A percentile compares a stretch with the other conserved stretches of the same genome.
These are phyloP conservation scores for Drosophila incognita DNA, from an alignment of 2,888 invertebrate genomes.

Conservation along the genomic window DNA sequence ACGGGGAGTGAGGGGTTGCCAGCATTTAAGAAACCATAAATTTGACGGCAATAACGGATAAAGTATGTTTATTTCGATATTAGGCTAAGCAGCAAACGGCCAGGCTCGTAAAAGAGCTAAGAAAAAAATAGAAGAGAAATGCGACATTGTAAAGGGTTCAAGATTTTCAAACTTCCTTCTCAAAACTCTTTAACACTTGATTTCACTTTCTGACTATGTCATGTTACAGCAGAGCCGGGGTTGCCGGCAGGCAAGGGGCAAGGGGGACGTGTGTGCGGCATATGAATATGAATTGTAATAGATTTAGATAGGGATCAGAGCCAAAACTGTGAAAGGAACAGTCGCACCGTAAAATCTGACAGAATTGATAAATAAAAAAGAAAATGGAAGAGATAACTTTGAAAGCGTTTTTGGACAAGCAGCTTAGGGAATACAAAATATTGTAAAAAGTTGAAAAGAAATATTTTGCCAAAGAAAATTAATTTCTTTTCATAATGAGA, in stretches of 20 bases:
- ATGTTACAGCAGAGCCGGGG: slow-evolving; percentile 8
- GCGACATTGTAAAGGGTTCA: slow-evolving; percentile 42
- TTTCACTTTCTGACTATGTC: slow-evolving; percentile 65
- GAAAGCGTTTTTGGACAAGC: slow-evolving; percentile 41
- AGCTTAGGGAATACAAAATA: slow-evolving; percentile 42
- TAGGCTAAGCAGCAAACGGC: slow-evolving; percentile 70
- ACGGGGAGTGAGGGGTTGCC: not conserved
- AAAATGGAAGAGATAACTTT: slow-evolving; percentile 37
- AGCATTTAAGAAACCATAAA: slow-evolving; percentile 79
- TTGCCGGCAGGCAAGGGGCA: not conserved
- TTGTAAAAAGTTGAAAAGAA: slow-evolving; percentile 45
- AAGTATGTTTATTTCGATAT: slow-evolving; percentile 81
- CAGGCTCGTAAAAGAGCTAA: slow-evolving; percentile 65
- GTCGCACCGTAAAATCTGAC: slow-evolving; percentile 63
- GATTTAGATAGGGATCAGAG: slow-evolving; percentile 73
- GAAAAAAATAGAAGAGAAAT: slow-evolving; percentile 20
- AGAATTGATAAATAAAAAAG: slow-evolving; percentile 53
- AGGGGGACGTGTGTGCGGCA: slow-evolving; percentile 49
- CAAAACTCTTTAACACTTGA: slow-evolving; percentile 79
- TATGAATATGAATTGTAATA: slow-evolving; percentile 79
- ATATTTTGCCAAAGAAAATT: slow-evolving; percentile 28
- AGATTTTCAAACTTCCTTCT: slow-evolving; percentile 44
- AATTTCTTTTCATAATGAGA: slow-evolving; percentile 57
- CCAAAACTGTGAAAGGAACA: slow-evolving; percentile 58
- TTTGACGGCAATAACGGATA: slow-evolving; percentile 76